These are phyloP conservation scores for Perca fluviatilis DNA, from an alignment of 2,113 vertebrate species.

Conservation along the genomic window DNA sequence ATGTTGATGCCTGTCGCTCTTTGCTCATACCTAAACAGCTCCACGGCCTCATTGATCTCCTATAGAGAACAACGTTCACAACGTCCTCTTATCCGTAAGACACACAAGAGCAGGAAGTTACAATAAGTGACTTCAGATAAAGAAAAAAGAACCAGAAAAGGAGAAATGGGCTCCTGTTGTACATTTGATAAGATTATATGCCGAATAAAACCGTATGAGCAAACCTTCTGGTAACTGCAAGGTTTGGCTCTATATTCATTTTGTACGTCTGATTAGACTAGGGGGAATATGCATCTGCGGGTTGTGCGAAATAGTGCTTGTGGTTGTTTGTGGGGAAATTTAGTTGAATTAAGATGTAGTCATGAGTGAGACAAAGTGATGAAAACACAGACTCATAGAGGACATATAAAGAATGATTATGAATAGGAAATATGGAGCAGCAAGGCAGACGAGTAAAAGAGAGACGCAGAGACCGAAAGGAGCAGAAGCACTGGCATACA, in stretches of 20 bases:
- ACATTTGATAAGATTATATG: constrained; percentile 3
- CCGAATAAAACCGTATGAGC: constrained; percentile 34
- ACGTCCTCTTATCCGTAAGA: constrained; percentile 33
- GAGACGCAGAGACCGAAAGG: constrained; percentile 9
- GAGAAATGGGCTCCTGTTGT: background rate
- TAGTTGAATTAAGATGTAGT: constrained; percentile 26
- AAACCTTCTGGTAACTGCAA: constrained; percentile 41
- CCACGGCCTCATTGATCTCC: constrained; percentile 8
- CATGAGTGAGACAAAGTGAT: constrained; percentile 4
- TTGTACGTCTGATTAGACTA: constrained; percentile 22
- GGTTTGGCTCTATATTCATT: constrained; percentile 18
- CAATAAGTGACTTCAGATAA: background rate
- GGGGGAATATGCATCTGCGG: constrained; percentile 3
- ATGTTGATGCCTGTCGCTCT: constrained; percentile 40
- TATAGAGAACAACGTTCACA: constrained; percentile 12
- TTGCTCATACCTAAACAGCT: constrained; percentile 40
- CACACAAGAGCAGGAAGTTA: constrained; percentile 13
- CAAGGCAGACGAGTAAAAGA: constrained; percentile 19
- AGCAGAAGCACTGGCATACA: constrained; percentile 43
- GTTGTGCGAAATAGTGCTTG: constrained; percentile 36
- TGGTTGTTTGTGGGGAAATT: constrained; percentile 18
- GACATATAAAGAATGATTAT: constrained; percentile 7
- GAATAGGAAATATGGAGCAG: constrained; percentile 21
- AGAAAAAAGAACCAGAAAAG: constrained; percentile 19
- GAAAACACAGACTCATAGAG: constrained; percentile 9